These are phyloP conservation scores for Pantherophis guttatus DNA, from an alignment of 2,113 vertebrate species.

Conservation along the genomic window DNA sequence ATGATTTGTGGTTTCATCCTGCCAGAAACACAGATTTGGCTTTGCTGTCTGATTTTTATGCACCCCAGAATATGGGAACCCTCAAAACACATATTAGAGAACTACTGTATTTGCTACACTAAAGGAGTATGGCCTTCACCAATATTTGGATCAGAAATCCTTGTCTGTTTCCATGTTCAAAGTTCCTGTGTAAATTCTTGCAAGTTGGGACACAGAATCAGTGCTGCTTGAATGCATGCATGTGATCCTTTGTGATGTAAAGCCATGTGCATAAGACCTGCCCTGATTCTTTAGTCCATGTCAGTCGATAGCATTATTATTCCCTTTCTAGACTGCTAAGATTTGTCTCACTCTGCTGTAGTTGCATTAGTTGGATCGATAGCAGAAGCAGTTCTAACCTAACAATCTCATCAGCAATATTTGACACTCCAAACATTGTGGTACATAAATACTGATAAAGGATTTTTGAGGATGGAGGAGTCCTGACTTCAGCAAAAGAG, in stretches of 20 bases:
- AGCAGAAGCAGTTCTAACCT: constrained; percentile 5
- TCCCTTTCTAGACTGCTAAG: background rate
- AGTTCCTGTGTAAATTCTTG: background rate
- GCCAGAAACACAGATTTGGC: background rate
- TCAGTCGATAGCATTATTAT: background rate
- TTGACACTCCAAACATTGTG: background rate
- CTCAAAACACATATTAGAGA: background rate
- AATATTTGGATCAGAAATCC: background rate
- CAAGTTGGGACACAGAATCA: background rate
- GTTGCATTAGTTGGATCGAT: constrained; percentile 25
- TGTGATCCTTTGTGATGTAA: background rate
- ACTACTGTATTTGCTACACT: background rate
- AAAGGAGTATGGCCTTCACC: background rate
- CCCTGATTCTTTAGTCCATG: background rate
- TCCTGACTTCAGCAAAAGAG: background rate
- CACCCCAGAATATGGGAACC: background rate
- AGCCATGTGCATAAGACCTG: background rate
- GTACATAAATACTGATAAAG: background rate
- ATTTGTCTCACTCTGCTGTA: background rate
- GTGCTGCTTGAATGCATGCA: background rate
- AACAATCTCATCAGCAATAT: background rate
- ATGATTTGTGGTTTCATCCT: background rate
- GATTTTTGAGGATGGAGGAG: background rate
- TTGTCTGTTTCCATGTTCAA: background rate
- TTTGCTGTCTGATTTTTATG: background rate